Evolutionary conservation across 1,140 invertebrate species (phyloP), one percentile per base, ranked within the genome.

Genomic region (Bombus turneri): DNA sequence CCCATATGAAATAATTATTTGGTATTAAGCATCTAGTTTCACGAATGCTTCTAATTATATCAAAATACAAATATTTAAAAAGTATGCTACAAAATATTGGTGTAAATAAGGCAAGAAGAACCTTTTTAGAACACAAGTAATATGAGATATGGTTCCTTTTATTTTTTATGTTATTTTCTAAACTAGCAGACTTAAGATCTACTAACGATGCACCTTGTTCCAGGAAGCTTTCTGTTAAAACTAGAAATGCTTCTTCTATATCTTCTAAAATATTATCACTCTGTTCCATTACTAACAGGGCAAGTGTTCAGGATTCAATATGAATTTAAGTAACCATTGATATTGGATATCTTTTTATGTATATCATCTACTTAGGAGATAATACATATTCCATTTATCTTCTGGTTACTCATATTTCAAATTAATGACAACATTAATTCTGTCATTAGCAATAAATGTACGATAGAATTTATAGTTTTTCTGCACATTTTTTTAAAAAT

Each of bases 1-100:
- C 98, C 97, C 97, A 98, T 53, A 98, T 95, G 69, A 98, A 95
- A 91, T 97, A 97, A 95, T 98, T 98, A 94, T 97, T 98, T 85
- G 97, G 96, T 89, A 98, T 90, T 75, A 98, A 93, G 94, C 98
- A 98, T 90, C 97, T 96, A 81, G 96, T 96, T 74, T 34, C 90
- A 57, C 83, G 87, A 31, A 90, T 81, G 28, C 10, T 88, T 59
- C 68, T 88, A 13, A 90, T 73, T 47, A 81, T 13, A 84, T 91
- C 89, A 73, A 88, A 64, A 28, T 86, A 79, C 53, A 80, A 37
- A 72, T 84, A 87, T 75, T 88, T 83, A 25, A 90, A 28, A 66
- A 90, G 34, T 71, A 91, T 77, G 25, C 87, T 68, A 64, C 66
- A 91, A 13, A 92, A 43, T 57, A 92, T 43, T 31, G 89, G 72